phyloP scores from a whole-genome alignment of 2,113 vertebrate species.

The Litocranius walleri region DNA sequence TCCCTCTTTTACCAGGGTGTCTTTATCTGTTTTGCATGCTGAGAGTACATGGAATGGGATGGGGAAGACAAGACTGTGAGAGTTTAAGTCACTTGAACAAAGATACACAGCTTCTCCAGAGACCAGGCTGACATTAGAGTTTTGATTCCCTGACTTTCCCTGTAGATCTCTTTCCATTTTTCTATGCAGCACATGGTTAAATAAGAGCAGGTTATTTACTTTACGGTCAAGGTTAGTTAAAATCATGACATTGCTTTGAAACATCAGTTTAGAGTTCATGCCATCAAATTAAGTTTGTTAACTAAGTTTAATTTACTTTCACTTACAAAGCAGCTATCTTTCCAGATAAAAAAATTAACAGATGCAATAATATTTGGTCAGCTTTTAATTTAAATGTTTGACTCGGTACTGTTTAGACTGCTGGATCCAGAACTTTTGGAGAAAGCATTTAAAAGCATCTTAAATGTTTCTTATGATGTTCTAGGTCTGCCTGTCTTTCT shows the following conservation, averaged over 20 bases:
- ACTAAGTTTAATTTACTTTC: conserved; percentile 48
- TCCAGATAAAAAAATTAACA: conserved; percentile 73
- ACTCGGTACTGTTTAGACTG: conserved; percentile 72
- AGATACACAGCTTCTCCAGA: background rate
- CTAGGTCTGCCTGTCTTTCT: background rate
- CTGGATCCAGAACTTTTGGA: conserved; percentile 44
- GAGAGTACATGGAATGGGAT: background rate
- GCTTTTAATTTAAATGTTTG: conserved; percentile 72
- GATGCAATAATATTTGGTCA: conserved; percentile 76
- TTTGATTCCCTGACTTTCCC: background rate
- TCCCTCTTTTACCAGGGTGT: background rate
- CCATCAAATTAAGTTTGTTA: conserved; percentile 15
- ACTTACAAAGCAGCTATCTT: conserved; percentile 67
- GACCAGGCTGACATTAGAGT: background rate
- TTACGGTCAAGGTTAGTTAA: background rate
- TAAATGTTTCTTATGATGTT: background rate
- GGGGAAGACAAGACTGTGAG: background rate
- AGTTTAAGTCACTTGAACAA: background rate
- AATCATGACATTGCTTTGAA: conserved; percentile 39
- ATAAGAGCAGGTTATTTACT: background rate
- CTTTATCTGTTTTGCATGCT: background rate
- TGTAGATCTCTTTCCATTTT: background rate
- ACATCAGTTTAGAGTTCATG: conserved; percentile 12
- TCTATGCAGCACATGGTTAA: background rate
- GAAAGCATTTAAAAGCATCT: conserved; percentile 27